Conservation (phyloP, 2,113 vertebrate genomes). For the Cyanoliseus patagonus region DNA sequence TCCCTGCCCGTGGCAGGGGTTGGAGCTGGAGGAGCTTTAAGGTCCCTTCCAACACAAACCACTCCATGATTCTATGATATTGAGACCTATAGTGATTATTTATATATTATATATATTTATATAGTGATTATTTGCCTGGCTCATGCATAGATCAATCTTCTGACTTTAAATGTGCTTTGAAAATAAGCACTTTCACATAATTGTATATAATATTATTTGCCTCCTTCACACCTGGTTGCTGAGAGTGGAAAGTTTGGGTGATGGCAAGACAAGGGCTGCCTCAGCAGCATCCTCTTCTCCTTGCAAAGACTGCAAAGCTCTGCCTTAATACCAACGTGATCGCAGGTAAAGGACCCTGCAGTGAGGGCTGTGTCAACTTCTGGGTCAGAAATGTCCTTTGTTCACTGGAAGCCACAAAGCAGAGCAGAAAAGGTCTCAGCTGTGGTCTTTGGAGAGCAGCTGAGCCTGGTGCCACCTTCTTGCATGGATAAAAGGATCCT, state of each 20-base stretch:
- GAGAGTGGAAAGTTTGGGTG: background rate
- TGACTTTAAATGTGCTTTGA: background rate
- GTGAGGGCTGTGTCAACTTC: background rate
- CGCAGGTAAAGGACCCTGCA: background rate
- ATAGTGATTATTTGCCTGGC: background rate
- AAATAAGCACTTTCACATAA: background rate
- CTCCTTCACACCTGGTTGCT: background rate
- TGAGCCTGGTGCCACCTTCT: background rate
- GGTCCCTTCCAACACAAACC: background rate
- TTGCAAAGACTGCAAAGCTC: background rate
- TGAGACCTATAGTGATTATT: background rate
- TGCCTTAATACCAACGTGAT: background rate
- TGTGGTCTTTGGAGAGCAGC: background rate
- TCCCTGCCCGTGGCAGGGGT: background rate
- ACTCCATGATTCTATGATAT: background rate
- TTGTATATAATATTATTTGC: background rate
- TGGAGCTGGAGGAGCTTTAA: accelerated
- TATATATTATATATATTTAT: too few relatives aligned
- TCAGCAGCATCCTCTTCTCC: background rate
- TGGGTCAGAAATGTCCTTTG: background rate
- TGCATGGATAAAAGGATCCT: background rate
- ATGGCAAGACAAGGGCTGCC: background rate
- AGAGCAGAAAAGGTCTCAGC: background rate
- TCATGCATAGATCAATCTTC: background rate
- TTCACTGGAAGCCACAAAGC: background rate